Base-by-base conservation (phyloP, 1,140 invertebrate genomes). In the Drosophila pseudoananassae region DNA sequence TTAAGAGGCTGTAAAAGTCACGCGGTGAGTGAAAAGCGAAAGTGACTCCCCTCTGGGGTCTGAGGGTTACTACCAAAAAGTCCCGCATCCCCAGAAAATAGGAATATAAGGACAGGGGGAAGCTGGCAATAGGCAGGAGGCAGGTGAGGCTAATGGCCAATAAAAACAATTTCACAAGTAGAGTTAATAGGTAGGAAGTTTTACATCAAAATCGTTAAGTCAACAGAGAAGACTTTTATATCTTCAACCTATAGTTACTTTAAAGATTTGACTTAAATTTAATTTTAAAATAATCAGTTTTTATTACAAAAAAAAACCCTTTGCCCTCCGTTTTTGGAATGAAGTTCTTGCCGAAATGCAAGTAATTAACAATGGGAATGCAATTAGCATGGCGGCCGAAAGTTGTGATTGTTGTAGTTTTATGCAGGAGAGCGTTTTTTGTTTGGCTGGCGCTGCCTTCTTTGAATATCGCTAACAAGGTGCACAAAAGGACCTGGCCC, bases 1-100 rank as follows among this genome's bases (percentile, higher is more conserved):
- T 88, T 89, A 88, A 88, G 84, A 89, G 84, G 84, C 84, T 88
- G 83, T 88, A 88, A 88, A 88, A 88, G 83, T 88, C 82, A 87
- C 63, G 75, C 83, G 78, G 76, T 78, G 83, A 83, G 82, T 82
- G 82, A 85, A 85, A 85, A 85, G 81, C 81, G 63, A 84, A 87
- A 77, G 77, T 53, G 53, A 33, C 27, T 25, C 40, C 17, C 50
- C 66, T 70, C 78, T 45, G 49, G 46, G 68, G 25, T 27, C 25
- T 27, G 5, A 59, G 60, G 63, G 69, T 0, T 40, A 82, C 80
- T 82, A 82, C 80, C 75, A 52, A 88, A 88, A 87, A 82, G 66
- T 78, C 78, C 20, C 20, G 20, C 20, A 20, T 20, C 20, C 20
- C 20, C 20, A 20, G 0, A 20, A 20, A 20, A 20, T 20, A 20